Evolutionary conservation across 35 echinoderm and acorn worm genomes (phyloP), one percentile per base, ranked within the genome.

Genomic region (Stichopus chloronotus): DNA sequence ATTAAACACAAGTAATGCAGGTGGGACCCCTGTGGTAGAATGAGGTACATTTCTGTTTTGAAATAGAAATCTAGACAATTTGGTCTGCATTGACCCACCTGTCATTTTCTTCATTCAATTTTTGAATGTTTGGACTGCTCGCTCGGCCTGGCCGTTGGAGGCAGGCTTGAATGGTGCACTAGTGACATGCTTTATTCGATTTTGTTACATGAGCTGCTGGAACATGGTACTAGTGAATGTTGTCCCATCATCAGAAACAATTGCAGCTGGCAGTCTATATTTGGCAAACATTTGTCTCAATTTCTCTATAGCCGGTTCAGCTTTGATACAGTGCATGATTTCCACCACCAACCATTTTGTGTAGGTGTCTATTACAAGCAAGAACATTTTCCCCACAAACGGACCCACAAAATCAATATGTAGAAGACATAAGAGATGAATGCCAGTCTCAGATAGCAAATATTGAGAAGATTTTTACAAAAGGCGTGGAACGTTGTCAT

Each of bases 131-230:
- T 78, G 74, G 7, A 94, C 92, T 6, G 95, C 92, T 57, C 92
- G 91, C 60, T 96, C 95, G 4, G 83, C 95, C 53, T 93, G 25
- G 7, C 95, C 95, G 71, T 94, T 92, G 9, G 95, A 96, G 9
- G 92, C 59, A 13, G 95, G 92, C 14, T 96, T 80, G 58, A 94
- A 96, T 5, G 89, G 95, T 13, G 95, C 95, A 43, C 84, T 92
- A 4, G 25, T 84, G 6, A 93, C 63, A 84, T 85, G 92, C 19
- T 92, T 93, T 7, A 96, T 91, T 8, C 80, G 59, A 68, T 93
- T 96, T 12, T 77, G 53, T 6, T 23, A 52, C 8, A 83, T 16
- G 76, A 96, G 93, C 20, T 96, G 81, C 7, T 78, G 68, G 25
- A 93, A 91, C 10, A 72, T 24, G 12, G 87, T 59, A 69, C 92